A percentile compares a stretch with the other conserved stretches of the same genome.
Conservation (phyloP, 2,797 vertebrate genomes). For the Hozukius guyotensis region DNA sequence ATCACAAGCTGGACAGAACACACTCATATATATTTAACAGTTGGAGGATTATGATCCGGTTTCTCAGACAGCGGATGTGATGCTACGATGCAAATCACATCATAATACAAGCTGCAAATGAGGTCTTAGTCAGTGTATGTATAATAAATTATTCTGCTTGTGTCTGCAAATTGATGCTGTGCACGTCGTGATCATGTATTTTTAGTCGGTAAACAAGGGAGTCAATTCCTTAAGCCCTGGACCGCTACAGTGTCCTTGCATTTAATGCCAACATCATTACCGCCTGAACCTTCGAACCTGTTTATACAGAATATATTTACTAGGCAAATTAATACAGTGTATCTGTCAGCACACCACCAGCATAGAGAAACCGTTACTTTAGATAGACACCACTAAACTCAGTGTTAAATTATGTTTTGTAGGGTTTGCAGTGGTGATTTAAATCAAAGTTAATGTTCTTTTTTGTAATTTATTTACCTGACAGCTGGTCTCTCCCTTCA, state of each 20-base stretch:
- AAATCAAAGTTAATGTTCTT: conserved; percentile 3
- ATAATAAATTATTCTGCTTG: background rate
- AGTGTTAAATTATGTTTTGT: background rate
- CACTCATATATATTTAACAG: background rate
- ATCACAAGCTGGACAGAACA: background rate
- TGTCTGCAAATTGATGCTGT: background rate
- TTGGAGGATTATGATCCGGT: background rate
- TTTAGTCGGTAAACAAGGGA: background rate
- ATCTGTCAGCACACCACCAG: background rate
- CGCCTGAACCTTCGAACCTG: background rate
- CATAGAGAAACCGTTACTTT: background rate
- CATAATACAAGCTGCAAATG: background rate
- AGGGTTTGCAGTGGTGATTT: background rate
- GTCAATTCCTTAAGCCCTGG: background rate
- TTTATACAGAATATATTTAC: background rate
- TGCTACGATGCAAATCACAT: background rate
- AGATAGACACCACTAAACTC: background rate
- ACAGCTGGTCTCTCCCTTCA: background rate
- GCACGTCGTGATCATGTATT: background rate
- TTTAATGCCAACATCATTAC: background rate
- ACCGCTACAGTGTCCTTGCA: background rate
- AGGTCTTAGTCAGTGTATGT: background rate
- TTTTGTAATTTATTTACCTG: conserved; percentile 23
- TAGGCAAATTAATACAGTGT: background rate
- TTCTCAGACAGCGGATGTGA: background rate